Conservation (phyloP, 2,113 vertebrate species). For the Marmota flaviventris region DNA sequence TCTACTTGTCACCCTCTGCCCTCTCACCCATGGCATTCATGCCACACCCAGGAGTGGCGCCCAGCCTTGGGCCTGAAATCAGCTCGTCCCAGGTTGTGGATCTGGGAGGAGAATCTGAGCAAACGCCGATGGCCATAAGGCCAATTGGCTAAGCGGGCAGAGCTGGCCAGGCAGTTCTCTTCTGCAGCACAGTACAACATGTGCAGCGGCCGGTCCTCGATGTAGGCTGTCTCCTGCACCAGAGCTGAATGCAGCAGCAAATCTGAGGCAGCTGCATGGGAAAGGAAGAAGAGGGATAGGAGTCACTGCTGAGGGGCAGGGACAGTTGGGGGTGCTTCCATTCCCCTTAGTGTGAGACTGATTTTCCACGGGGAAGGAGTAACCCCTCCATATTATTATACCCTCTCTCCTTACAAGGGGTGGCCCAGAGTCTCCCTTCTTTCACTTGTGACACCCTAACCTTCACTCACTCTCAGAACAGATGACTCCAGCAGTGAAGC, state of each 20-base stretch:
- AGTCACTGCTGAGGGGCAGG: rapidly evolving
- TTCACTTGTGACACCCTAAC: rapidly evolving
- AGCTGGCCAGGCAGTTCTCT: slow-evolving; percentile 96
- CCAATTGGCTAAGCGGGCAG: slow-evolving; percentile 95
- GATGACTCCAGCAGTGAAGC: slow-evolving; percentile 96
- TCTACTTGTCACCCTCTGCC: neutral
- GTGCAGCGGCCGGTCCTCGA: slow-evolving; percentile 98
- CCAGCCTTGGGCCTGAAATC: slow-evolving; percentile 98
- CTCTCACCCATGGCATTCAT: slow-evolving; percentile 96
- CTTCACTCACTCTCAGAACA: slow-evolving; percentile 96
- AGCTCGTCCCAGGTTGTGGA: slow-evolving; percentile 96
- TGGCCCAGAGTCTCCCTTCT: neutral
- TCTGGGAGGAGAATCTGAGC: slow-evolving; percentile 99
- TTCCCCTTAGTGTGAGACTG: rapidly evolving
- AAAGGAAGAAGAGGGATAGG: neutral
- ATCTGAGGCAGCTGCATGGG: slow-evolving; percentile 93
- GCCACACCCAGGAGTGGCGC: slow-evolving; percentile 99
- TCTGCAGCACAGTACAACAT: slow-evolving; percentile 98
- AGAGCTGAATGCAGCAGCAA: slow-evolving; percentile 94
- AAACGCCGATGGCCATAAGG: slow-evolving; percentile 97
- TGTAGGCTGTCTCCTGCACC: slow-evolving; percentile 97
- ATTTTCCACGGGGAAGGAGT: neutral
- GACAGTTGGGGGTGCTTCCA: rapidly evolving
- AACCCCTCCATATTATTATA: neutral
- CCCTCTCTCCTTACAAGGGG: neutral